Conservation (phyloP, 2,113 vertebrate species). For the Rhea pennata region DNA sequence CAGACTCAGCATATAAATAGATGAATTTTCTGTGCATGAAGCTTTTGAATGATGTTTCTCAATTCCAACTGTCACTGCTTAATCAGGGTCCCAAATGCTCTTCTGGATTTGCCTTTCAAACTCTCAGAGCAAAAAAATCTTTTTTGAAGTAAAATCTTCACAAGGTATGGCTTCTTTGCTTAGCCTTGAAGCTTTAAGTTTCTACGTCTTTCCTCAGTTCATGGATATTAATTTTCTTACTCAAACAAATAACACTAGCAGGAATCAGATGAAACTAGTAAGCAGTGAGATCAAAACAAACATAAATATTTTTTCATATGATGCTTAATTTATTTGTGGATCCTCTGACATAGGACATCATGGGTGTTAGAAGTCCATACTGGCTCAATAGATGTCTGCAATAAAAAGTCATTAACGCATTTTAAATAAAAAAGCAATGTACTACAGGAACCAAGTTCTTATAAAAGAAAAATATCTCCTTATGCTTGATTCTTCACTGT, state of each 20-base stretch:
- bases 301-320: neutral
- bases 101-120: constrained; percentile 10
- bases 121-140: neutral
- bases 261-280: neutral
- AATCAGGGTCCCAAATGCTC: neutral
- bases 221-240: neutral
- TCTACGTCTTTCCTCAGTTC: neutral
- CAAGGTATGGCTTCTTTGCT: neutral
- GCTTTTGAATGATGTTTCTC: neutral
- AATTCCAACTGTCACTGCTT: neutral
- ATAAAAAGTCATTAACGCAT: neutral
- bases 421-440: neutral
- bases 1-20: neutral
- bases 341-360: neutral
- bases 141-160: constrained; percentile 15
- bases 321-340: neutral
- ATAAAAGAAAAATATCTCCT: neutral
- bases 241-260: neutral
- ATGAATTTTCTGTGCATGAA: neutral
- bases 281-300: neutral
- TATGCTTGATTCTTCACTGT: neutral
- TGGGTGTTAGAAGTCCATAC: neutral
- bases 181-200: constrained; percentile 12
- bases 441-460: neutral
- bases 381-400: neutral